A percentile compares a stretch with the other conserved stretches of the same genome.
Conservation (phyloP, 92 coral and sea anemone species). For the Palythoa grandiflora region DNA sequence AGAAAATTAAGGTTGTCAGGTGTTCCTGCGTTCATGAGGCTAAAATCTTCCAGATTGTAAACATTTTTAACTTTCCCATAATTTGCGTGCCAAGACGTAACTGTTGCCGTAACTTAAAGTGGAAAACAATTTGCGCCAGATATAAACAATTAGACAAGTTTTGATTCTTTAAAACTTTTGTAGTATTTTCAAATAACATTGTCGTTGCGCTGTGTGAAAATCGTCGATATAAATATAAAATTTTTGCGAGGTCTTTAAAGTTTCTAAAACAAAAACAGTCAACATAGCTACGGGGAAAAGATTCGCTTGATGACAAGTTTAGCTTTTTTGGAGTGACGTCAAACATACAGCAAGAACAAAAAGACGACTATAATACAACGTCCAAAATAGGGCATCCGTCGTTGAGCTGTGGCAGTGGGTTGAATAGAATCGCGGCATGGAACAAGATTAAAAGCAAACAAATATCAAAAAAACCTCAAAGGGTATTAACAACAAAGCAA, state of each 20-base stretch:
- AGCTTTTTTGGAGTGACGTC: conserved; percentile 35
- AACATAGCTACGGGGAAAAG: neutral
- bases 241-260: conserved; percentile 8
- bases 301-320: neutral
- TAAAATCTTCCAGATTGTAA: conserved; percentile 10
- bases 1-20: too few species aligned
- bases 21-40: neutral
- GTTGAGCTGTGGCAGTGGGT: neutral
- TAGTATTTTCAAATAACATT: conserved; percentile 10
- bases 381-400: conserved; percentile 24
- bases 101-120: conserved; percentile 16
- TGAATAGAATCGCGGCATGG: conserved; percentile 19
- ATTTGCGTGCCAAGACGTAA: conserved; percentile 14
- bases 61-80: neutral
- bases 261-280: conserved; percentile 37
- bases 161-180: conserved; percentile 21
- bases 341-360: conserved; percentile 31
- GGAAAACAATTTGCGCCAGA: conserved; percentile 8
- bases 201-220: neutral
- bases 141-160: neutral
- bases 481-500: neutral
- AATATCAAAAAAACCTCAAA: neutral
- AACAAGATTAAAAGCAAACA: conserved; percentile 9
- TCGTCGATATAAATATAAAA: neutral
- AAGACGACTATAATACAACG: neutral